These are phyloP conservation scores for Hyles vespertilio DNA, from an alignment of 1,140 invertebrate species.

Conservation along the genomic window DNA sequence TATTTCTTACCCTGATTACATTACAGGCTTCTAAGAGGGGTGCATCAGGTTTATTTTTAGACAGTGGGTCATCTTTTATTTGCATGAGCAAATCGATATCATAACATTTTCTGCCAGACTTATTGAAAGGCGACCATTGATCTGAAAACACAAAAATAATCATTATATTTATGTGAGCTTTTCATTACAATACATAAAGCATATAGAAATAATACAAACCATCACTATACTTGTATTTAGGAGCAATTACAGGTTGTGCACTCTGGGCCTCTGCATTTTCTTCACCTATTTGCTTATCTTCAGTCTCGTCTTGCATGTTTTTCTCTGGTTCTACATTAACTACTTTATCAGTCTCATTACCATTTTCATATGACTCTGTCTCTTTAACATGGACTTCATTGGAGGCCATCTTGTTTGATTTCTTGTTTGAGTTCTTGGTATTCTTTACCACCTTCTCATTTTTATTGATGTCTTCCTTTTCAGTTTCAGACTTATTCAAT, in stretches of 20 bases:
- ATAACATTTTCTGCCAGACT: constrained; percentile 88
- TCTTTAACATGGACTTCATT: constrained; percentile 45
- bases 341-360: constrained; percentile 69
- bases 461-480: constrained; percentile 60
- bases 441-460: constrained; percentile 63
- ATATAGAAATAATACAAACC: constrained; percentile 30
- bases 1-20: constrained; percentile 50
- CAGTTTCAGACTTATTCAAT: constrained; percentile 43
- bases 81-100: constrained; percentile 86
- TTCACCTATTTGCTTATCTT: not conserved
- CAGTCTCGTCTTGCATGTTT: constrained; percentile 9
- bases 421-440: constrained; percentile 56
- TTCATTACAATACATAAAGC: not conserved
- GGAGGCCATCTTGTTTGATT: constrained; percentile 46
- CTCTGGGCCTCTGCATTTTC: constrained; percentile 18
- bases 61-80: constrained; percentile 83
- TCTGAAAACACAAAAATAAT: constrained; percentile 57
- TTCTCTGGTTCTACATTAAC: constrained; percentile 41
- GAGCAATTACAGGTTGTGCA: constrained; percentile 35
- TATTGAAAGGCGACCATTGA: constrained; percentile 92
- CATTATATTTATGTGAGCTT: not conserved
- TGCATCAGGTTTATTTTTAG: constrained; percentile 83
- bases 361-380: constrained; percentile 59
- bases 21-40: constrained; percentile 59
- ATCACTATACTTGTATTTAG: constrained; percentile 62